Evolutionary conservation across 2,888 invertebrate species (phyloP).

Genomic region (Dichetophora obliterata): DNA sequence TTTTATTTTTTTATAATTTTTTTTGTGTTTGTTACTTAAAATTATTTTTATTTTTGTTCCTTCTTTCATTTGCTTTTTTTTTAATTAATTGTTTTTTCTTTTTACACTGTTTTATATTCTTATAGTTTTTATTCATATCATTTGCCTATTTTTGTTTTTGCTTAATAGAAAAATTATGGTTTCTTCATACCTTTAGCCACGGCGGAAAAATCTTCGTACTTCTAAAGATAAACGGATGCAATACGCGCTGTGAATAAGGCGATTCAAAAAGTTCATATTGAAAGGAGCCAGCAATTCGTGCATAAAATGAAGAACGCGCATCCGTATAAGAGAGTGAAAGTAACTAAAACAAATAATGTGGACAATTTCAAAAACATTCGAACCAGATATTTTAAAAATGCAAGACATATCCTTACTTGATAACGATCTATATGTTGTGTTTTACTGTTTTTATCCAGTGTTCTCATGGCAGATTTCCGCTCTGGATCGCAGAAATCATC

Average conservation of each 20-base stretch:
- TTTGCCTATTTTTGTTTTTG: no score
- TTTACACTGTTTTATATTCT: neutral
- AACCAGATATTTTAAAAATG: neutral
- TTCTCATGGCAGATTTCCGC: neutral
- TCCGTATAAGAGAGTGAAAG: constrained; percentile 55
- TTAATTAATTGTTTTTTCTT: neutral
- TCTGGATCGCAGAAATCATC: constrained; percentile 66
- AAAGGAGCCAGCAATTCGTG: constrained; percentile 72
- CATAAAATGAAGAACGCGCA: constrained; percentile 66
- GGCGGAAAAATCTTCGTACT: constrained; percentile 77
- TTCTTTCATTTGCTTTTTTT: neutral
- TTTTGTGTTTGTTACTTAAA: no score
- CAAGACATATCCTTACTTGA: constrained; percentile 49
- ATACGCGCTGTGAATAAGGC: constrained; percentile 77
- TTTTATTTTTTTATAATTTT: no score
- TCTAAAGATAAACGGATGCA: constrained; percentile 88
- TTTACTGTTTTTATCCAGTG: constrained; percentile 43
- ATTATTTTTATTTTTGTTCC: no score
- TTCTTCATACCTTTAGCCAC: constrained; percentile 77
- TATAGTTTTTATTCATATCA: no score
- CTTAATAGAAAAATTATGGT: constrained; percentile 65
- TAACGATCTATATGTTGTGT: constrained; percentile 66
- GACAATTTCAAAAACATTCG: neutral
- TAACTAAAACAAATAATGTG: constrained; percentile 50
- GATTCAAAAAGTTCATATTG: constrained; percentile 76